Percentiles rank a stretch among this genome's conserved stretches.
Evolutionary conservation across 1,140 invertebrate genomes (phyloP).

Genomic region (Scaptomyza montana): DNA sequence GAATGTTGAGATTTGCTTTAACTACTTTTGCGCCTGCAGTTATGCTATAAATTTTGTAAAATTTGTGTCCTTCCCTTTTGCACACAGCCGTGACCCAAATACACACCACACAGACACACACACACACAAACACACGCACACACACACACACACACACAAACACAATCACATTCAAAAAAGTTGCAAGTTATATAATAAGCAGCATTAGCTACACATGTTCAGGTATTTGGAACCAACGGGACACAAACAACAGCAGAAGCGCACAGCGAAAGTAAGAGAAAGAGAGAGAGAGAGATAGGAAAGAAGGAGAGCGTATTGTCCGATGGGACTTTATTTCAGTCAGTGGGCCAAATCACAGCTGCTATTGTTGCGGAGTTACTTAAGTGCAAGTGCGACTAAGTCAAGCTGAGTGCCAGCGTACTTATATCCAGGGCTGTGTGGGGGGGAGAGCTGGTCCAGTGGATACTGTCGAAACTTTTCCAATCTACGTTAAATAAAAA

Average conservation of each 20-base stretch:
- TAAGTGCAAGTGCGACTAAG: constrained; percentile 71
- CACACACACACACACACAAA: not conserved
- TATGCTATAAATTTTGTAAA: constrained; percentile 76
- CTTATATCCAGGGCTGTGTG: not conserved
- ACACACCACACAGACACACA: constrained; percentile 6
- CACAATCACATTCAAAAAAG: not conserved
- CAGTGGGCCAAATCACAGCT: constrained; percentile 50
- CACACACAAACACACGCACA: constrained; percentile 1
- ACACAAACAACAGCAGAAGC: not conserved
- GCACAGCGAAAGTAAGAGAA: not conserved
- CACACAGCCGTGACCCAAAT: constrained; percentile 65
- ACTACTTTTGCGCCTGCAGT: constrained; percentile 74
- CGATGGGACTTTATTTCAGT: constrained; percentile 27
- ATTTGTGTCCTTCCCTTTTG: constrained; percentile 52
- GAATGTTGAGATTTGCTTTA: constrained; percentile 73
- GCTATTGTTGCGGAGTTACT: constrained; percentile 57
- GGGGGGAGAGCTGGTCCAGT: constrained; percentile 34
- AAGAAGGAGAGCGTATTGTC: not conserved
- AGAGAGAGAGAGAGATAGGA: not conserved
- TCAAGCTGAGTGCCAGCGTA: constrained; percentile 20
- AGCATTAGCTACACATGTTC: constrained; percentile 74
- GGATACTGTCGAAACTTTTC: constrained; percentile 82
- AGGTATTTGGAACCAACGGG: constrained; percentile 5
- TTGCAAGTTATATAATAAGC: constrained; percentile 69
- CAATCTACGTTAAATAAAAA: constrained; percentile 83